Evolutionary conservation across 2,113 vertebrate species (phyloP).

Genomic region (Atractosteus spatula): DNA sequence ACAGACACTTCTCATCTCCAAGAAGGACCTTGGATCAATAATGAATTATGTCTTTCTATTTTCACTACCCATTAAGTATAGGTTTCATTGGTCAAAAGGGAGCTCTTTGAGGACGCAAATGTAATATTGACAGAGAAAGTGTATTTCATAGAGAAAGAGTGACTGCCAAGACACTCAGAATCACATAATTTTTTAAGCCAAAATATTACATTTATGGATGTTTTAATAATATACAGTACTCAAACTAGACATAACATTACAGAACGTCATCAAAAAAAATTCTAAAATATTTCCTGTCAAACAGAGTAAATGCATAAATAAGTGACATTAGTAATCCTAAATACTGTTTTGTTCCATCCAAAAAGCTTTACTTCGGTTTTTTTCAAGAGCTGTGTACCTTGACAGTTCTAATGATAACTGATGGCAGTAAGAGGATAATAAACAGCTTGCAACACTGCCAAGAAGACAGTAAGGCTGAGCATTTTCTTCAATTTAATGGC

Average conservation of each 20-base stretch:
- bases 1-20: conserved; percentile 37
- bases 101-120: conserved; percentile 21
- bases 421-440: background rate
- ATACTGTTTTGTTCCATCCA: too few relatives aligned
- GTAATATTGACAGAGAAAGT: conserved; percentile 6
- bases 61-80: conserved; percentile 50
- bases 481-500: background rate
- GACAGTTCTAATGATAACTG: conserved; percentile 1
- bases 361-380: background rate
- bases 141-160: too few relatives aligned
- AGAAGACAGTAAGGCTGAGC: background rate
- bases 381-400: background rate
- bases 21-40: conserved; percentile 57
- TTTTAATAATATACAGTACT: too few relatives aligned
- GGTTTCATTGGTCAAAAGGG: conserved; percentile 46
- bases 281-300: too few relatives aligned
- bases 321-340: too few relatives aligned
- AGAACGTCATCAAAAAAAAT: too few relatives aligned
- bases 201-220: too few relatives aligned
- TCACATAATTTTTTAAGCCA: too few relatives aligned
- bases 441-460: background rate
- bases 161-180: too few relatives aligned
- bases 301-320: too few relatives aligned
- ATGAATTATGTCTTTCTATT: conserved; percentile 64
- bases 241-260: too few relatives aligned